These are phyloP conservation scores for Ophraella communa DNA, from an alignment of 2,888 invertebrate species.

Conservation along the genomic window DNA sequence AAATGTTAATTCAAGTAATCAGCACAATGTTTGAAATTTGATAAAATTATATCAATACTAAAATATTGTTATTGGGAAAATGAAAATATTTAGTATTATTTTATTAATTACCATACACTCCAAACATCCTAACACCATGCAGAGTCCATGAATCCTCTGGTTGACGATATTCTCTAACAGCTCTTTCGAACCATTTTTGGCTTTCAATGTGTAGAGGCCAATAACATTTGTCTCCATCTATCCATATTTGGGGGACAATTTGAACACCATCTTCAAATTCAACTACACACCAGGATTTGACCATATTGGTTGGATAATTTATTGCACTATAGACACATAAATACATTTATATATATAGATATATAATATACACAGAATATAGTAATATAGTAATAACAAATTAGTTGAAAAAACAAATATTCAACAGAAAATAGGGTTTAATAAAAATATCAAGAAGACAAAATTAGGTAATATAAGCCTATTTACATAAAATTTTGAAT, in stretches of 20 bases:
- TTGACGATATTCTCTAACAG: constrained; percentile 12
- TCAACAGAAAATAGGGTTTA: no score
- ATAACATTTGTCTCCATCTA: constrained; percentile 22
- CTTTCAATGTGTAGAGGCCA: constrained; percentile 11
- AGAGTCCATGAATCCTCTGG: constrained; percentile 16
- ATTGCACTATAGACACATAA: background rate
- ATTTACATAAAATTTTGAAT: background rate
- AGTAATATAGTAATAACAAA: no score
- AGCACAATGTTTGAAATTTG: no score
- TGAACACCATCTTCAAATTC: constrained; percentile 18
- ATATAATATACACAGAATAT: background rate
- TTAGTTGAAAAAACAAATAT: no score
- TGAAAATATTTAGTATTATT: background rate
- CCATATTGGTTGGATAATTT: constrained; percentile 3
- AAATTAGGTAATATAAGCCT: no score
- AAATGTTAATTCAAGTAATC: no score
- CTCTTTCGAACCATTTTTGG: constrained; percentile 9
- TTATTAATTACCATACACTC: constrained; percentile 16
- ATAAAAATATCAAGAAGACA: no score
- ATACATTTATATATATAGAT: no score
- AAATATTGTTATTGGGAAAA: no score
- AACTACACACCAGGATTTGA: constrained; percentile 19
- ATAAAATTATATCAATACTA: no score
- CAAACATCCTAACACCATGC: constrained; percentile 7
- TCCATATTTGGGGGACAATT: constrained; percentile 21